A percentile compares a stretch with the other conserved stretches of the same genome.
These are phyloP conservation scores for Phymanthus crucifer DNA, from an alignment of 92 coral and sea anemone genomes.

Conservation along the genomic window DNA sequence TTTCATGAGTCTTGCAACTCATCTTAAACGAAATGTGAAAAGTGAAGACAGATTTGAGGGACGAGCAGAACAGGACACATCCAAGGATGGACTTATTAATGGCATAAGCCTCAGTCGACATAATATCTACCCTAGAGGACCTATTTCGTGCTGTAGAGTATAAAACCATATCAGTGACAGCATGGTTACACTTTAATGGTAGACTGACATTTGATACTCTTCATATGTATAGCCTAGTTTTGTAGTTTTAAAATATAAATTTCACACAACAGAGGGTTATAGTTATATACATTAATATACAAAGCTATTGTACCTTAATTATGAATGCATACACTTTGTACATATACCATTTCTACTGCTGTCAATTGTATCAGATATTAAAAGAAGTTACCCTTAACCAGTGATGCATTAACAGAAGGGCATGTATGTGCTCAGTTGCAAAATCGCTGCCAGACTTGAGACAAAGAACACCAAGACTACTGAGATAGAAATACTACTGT, in stretches of 20 bases:
- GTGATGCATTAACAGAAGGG: too few species aligned
- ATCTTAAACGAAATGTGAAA: slow-evolving; percentile 75
- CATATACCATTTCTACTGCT: too few species aligned
- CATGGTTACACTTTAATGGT: background rate
- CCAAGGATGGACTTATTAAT: slow-evolving; percentile 51
- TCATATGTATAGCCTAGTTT: background rate
- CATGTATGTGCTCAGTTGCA: too few species aligned
- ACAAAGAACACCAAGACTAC: too few species aligned
- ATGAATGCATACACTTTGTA: too few species aligned
- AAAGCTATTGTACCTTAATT: too few species aligned
- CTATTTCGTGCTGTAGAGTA: slow-evolving; percentile 85
- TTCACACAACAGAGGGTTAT: background rate
- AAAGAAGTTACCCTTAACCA: too few species aligned
- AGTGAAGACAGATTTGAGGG: slow-evolving; percentile 55
- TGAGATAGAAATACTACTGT: too few species aligned
- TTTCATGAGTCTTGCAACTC: slow-evolving; percentile 86
- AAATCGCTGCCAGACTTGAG: too few species aligned
- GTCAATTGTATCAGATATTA: too few species aligned
- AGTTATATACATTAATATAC: background rate
- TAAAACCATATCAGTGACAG: slow-evolving; percentile 11
- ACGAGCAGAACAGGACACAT: slow-evolving; percentile 36
- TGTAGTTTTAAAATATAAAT: background rate
- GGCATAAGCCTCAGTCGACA: slow-evolving; percentile 72
- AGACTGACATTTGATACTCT: slow-evolving; percentile 4
- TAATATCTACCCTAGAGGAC: slow-evolving; percentile 73